These are phyloP conservation scores for Napeogenes sylphis DNA, from an alignment of 2,888 invertebrate species.

Conservation along the genomic window DNA sequence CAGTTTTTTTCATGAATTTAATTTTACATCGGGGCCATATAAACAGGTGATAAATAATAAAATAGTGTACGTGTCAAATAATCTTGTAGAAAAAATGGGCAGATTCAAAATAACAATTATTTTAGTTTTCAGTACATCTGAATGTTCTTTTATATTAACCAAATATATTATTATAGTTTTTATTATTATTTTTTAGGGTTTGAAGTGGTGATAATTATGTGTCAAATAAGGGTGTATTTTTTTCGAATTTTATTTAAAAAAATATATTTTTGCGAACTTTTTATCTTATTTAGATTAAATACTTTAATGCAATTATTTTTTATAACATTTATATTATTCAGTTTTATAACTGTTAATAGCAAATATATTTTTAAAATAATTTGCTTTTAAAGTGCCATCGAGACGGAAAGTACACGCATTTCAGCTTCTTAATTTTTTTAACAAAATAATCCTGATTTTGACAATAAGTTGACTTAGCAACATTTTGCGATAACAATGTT, in stretches of 20 bases:
- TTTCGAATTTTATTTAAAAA: slow-evolving; percentile 1
- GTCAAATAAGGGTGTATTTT: slow-evolving; percentile 24
- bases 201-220: slow-evolving; percentile 26
- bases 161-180: slow-evolving; percentile 23
- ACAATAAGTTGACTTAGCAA: too few species aligned
- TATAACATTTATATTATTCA: not conserved
- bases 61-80: slow-evolving; percentile 1
- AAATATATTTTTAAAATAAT: slow-evolving; percentile 16
- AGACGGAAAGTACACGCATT: slow-evolving; percentile 12
- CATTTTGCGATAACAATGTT: too few species aligned
- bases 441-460: too few species aligned
- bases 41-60: slow-evolving; percentile 44
- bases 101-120: not conserved
- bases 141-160: slow-evolving; percentile 13
- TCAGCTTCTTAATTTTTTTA: slow-evolving; percentile 2
- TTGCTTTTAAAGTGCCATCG: slow-evolving; percentile 1
- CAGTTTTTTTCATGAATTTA: slow-evolving; percentile 39
- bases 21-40: slow-evolving; percentile 54
- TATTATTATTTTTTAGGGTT: slow-evolving; percentile 16
- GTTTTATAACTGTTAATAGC: slow-evolving; percentile 2
- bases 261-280: slow-evolving; percentile 1
- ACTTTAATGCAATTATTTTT: slow-evolving; percentile 7
- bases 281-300: slow-evolving; percentile 5
- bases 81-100: not conserved
- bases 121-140: not conserved